Evolutionary conservation across 35 echinoderm and acorn worm species (phyloP), one percentile per base, ranked within the genome.

Genomic region (Eucidaris tribuloides): DNA sequence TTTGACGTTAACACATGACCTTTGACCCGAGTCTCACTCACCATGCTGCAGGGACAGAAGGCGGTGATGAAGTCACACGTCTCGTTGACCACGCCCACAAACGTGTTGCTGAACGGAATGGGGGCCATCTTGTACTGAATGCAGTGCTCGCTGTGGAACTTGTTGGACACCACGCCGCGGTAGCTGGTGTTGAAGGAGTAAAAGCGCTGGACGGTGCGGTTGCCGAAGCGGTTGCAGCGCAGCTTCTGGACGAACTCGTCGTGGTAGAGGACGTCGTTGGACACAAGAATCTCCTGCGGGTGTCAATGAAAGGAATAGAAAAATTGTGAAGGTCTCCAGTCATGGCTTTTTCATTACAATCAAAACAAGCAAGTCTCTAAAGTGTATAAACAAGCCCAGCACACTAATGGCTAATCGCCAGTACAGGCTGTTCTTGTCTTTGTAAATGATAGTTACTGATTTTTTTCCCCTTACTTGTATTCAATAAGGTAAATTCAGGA

Each of bases 41-140:
- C 96, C 87, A 93, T 99, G 44, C 96, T 99, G 71, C 96, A 99
- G 7, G 96, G 96, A 54, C 96, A 99, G 74, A 99, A 99, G 4
- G 87, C 79, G 18, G 96, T 99, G 41, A 93, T 83, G 46, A 83
- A 80, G 45, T 93, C 85, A 59, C 96, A 99, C 0, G 96, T 99
- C 55, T 99, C 90, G 43, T 99, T 99, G 43, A 99, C 89, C 22
- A 99, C 88, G 0, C 96, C 96, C 38, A 99, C 80, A 82, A 99
- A 99, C 0, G 96, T 82, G 63, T 99, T 99, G 30, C 91, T 99
- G 22, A 79, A 91, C 5, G 87, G 86, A 33, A 99, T 83, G 7
- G 46, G 66, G 0, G 84, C 86, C n/a, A 99, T 99, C 79, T 91
- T 89, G 49, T 99, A 99, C 83, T 90, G 88, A 45, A 81, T 90